Evolutionary conservation across 2,797 vertebrate genomes (phyloP).

Genomic region (Graptemys geographica): DNA sequence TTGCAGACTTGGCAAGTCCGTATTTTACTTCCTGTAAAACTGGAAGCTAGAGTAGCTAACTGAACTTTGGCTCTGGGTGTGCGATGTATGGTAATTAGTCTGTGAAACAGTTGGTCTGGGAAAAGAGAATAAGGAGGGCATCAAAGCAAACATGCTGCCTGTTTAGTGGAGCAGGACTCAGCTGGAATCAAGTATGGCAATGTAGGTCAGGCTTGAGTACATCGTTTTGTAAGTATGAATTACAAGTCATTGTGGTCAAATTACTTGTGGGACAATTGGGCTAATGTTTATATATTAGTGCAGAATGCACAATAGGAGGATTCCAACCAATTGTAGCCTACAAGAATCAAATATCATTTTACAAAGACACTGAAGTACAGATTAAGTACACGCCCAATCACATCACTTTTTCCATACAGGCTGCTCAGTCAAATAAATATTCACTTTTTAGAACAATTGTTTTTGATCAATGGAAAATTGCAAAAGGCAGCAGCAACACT

Average conservation of each 20-base stretch:
- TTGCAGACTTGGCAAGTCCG: background rate
- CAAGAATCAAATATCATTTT: background rate
- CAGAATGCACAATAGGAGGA: background rate
- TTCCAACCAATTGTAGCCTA: background rate
- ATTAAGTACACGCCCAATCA: background rate
- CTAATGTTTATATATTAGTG: background rate
- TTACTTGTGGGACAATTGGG: background rate
- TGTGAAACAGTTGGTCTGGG: conserved; percentile 27
- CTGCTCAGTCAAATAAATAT: background rate
- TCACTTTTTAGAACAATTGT: background rate
- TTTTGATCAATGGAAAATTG: background rate
- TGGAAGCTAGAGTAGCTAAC: conserved; percentile 14
- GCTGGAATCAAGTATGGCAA: conserved; percentile 10
- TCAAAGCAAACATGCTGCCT: background rate
- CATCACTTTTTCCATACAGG: background rate
- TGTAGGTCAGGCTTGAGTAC: background rate
- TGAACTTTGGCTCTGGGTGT: background rate
- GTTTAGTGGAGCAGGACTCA: background rate
- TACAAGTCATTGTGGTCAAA: background rate
- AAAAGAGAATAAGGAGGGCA: conserved; percentile 39
- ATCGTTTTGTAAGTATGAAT: background rate
- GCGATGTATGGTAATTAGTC: conserved; percentile 2
- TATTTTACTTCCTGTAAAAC: conserved; percentile 56
- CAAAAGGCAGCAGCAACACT: background rate
- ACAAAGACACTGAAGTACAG: background rate